phyloP scores from a whole-genome alignment of 1,140 invertebrate genomes.

The Bombus vancouverensis region DNA sequence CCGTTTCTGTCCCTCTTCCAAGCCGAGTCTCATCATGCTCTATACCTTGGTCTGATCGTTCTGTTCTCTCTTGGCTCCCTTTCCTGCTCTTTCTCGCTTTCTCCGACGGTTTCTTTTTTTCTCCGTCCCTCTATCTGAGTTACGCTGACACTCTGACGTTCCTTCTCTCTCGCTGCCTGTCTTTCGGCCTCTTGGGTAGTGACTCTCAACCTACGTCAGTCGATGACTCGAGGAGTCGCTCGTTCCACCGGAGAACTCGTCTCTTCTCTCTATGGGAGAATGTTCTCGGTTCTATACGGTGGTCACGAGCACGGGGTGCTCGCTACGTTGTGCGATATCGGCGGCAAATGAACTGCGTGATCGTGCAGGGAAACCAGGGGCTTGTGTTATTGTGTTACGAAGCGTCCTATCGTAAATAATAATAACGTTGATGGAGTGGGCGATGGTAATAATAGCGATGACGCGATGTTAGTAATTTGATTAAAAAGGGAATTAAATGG shows the following conservation, averaged over 20 bases:
- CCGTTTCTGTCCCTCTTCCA: constrained; percentile 61
- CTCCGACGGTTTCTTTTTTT: constrained; percentile 12
- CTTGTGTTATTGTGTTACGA: neutral
- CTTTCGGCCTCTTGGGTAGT: constrained; percentile 24
- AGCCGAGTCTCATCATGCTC: constrained; percentile 69
- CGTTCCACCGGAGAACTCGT: neutral
- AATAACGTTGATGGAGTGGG: neutral
- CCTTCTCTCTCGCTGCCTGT: constrained; percentile 14
- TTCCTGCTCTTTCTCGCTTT: constrained; percentile 29
- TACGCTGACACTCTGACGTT: neutral
- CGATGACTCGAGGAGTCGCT: constrained; percentile 17
- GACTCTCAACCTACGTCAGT: constrained; percentile 51
- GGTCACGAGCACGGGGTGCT: neutral
- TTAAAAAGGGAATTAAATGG: neutral
- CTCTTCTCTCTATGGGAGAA: neutral
- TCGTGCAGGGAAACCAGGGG: neutral
- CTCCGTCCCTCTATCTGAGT: neutral
- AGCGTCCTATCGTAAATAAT: constrained; percentile 24
- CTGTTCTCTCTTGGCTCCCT: constrained; percentile 54
- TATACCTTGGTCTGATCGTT: constrained; percentile 70
- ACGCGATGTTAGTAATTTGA: neutral
- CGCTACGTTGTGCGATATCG: neutral
- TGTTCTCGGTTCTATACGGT: neutral
- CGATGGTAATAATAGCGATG: constrained; percentile 13
- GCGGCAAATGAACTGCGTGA: constrained; percentile 1